Evolutionary conservation across 2,113 vertebrate species (phyloP).

Genomic region (Cynopterus brachyotis): DNA sequence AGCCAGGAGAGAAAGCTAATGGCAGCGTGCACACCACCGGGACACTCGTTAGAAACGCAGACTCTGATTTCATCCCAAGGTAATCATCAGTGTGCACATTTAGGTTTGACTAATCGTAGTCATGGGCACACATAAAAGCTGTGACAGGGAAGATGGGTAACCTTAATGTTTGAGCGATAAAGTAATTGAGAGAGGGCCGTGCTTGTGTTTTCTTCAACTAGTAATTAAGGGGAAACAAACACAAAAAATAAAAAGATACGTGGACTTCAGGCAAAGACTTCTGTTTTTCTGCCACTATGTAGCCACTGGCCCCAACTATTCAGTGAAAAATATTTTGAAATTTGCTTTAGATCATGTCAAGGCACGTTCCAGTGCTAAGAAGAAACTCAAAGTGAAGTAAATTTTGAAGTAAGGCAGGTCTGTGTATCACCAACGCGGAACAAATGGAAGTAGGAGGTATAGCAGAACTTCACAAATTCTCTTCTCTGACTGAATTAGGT

Average conservation of each 20-base stretch:
- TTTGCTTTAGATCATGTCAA: not conserved
- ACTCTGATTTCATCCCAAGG: not conserved
- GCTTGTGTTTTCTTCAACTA: not conserved
- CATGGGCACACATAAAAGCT: not conserved
- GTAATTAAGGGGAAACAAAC: not conserved
- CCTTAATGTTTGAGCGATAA: not conserved
- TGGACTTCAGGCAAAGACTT: not conserved
- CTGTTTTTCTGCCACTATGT: not conserved
- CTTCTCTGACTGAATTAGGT: not conserved
- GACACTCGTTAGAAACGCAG: not conserved
- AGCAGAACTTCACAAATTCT: not conserved
- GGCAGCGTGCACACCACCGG: rapidly evolving
- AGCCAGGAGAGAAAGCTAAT: not conserved
- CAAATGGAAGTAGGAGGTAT: not conserved
- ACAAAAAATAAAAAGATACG: not conserved
- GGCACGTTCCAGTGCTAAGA: not conserved
- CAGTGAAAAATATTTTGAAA: not conserved
- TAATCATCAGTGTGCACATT: too few species aligned
- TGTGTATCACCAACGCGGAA: not conserved
- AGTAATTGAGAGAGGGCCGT: not conserved
- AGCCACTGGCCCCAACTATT: not conserved
- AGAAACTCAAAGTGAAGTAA: not conserved
- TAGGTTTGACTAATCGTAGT: not conserved
- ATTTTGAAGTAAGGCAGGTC: not conserved
- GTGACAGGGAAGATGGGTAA: not conserved